Evolutionary conservation across 2,888 invertebrate species (phyloP), one percentile per base, ranked within the genome.

Genomic region (Melolontha melolontha): DNA sequence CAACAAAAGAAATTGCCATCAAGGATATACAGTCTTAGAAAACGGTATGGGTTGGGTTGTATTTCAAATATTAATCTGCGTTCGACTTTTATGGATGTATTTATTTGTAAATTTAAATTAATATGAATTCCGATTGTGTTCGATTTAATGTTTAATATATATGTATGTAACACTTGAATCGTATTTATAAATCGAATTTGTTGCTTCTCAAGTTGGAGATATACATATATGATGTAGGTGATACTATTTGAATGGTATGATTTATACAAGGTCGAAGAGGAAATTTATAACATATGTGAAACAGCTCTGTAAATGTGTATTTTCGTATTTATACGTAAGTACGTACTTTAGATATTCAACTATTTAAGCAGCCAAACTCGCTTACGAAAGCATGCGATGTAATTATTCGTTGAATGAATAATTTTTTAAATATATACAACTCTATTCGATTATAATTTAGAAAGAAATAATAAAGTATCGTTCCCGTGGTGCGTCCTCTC

Each of bases 1-100:
- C 42, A 27, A 59, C 59, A 59, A 59, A 59, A 59, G 59, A 59
- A 59, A 59, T 59, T 59, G 59, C 59, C 44, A 59, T 59, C 59
- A 59, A 59, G 59, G 59, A 59, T 44, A 59, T 6, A n/a, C 34
- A 34, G 4, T 22, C 42, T 22, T 29, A 59, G 59, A 59, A 59
- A 59, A 39, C 41, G 41, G 10, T 41, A 12, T 59, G 59, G 59
- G 59, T n/a, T 59, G 59, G 44, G 59, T 14, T 47, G 14, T 44
- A 44, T 14, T 59, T 59, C 41, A 29, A 59, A 59, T 59, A 59
- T 22, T 29, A 59, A 59, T 59, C 59, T 42, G 42, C 44, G 42
- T 59, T 59, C 59, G 29, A 59, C 29, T 59, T 42, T 59, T 44
- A 42, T 59, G 22, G 16, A 16, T 47, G 12, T 27, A 17, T 55